phyloP scores from a whole-genome alignment of 2,113 vertebrate species.

The Prinia subflava region DNA sequence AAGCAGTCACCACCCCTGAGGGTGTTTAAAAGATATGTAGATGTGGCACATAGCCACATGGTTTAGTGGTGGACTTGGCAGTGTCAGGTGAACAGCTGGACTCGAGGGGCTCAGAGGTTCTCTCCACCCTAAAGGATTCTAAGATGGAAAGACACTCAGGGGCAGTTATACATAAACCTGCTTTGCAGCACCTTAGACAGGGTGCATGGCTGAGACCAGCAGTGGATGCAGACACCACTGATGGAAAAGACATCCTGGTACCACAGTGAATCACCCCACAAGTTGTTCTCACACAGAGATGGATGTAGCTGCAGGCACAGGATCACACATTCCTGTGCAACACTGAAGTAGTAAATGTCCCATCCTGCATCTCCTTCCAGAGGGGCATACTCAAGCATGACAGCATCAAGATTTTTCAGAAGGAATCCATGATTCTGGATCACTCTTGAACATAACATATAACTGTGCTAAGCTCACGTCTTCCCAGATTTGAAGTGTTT shows the following conservation, averaged over 20 bases:
- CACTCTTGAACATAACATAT: neutral
- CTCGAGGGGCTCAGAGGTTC: neutral
- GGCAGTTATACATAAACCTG: neutral
- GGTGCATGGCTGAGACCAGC: fast-evolving
- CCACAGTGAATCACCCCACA: too few relatives aligned
- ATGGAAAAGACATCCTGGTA: neutral
- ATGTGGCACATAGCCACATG: neutral
- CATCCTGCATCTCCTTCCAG: neutral
- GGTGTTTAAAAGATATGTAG: neutral
- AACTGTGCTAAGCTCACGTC: neutral
- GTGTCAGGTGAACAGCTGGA: neutral
- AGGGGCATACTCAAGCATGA: neutral
- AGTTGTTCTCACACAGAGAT: neutral
- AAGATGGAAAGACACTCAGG: neutral
- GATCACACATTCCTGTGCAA: neutral
- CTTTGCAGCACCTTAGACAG: neutral
- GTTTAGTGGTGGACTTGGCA: neutral
- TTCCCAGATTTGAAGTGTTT: neutral
- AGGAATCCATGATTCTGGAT: neutral
- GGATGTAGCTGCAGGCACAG: neutral
- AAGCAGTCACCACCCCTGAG: neutral
- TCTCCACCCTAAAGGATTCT: neutral
- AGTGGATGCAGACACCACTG: fast-evolving
- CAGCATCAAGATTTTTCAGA: neutral
- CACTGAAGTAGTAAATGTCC: fast-evolving